Base-by-base conservation (phyloP, 2,113 vertebrate species). In the Garra rufa region DNA sequence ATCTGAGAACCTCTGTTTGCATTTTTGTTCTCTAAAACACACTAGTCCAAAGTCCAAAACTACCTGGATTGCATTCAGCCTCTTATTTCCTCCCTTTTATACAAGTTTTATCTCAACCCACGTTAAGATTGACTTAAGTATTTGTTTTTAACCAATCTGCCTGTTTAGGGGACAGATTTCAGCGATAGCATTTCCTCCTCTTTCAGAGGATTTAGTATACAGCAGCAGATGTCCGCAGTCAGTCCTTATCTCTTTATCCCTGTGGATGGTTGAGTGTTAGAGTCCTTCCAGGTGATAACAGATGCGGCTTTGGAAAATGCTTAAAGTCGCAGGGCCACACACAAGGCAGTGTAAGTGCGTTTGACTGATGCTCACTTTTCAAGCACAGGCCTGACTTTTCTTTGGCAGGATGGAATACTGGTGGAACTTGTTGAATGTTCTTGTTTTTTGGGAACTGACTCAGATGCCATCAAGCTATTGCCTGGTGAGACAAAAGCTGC, bases 401-500 rank as follows among this genome's bases (percentile, higher is more conserved):
- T 8, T 26, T 69, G 14, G 3, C 10, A 69, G 17, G 0, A 90
- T 91, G 92, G 83, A 28, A 59, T 67, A 67, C 14, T 3, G 15
- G 0, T 24, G 41, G 76, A 82, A 26, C 6, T 30, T 77, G 10
- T 9, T 77, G 15, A 48, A 46, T 15, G 87, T 55, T 65, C 2
- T 50, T 5, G 5, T 59, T 28, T 75, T 88, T 17, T 63, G 41
- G 24, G 65, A 61, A 43, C 21, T 86, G n/a, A 41, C 83, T 38
- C 61, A 28, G n/a, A 50, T n/a, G 0, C 83, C 46, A 14, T 81
- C 0, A 28, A 43, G 78, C 2, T 85, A 65, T 86, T 59, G 85
- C 2, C 86, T 74, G 86, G 70, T 81, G 89, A 91, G 44, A 48
- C 92, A 92, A 88, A 85, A 89, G 3, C 76, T 96, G 46, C 92